Conservation (phyloP, 2,113 vertebrate genomes). For the Elaphurus davidianus region DNA sequence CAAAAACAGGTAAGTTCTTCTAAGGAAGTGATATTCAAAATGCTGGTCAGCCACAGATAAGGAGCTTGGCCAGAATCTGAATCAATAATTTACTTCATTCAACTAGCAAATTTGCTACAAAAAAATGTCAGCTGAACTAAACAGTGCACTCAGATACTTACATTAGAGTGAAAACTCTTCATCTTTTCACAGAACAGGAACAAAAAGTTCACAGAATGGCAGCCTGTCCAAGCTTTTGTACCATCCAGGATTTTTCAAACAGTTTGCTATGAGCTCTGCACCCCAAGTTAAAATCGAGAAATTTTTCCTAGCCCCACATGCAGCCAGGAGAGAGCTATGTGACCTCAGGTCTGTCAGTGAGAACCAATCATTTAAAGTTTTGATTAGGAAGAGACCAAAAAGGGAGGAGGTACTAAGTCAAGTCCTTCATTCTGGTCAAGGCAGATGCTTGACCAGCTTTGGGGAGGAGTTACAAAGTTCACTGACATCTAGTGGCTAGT, state of each 20-base stretch:
- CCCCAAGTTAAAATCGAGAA: background rate
- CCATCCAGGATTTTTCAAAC: background rate
- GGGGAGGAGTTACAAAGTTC: background rate
- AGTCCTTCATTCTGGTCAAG: background rate
- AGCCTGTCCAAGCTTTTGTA: background rate
- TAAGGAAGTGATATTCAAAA: background rate
- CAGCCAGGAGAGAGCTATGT: background rate
- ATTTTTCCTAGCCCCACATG: background rate
- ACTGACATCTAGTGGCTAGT: constrained; percentile 4
- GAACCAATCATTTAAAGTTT: background rate
- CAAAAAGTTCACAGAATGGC: background rate
- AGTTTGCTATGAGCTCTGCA: background rate
- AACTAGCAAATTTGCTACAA: background rate
- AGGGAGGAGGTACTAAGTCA: background rate
- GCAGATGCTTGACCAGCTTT: background rate
- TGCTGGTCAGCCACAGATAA: background rate
- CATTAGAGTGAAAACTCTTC: background rate
- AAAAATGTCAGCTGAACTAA: background rate
- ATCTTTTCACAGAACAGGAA: background rate
- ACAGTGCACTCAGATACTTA: background rate
- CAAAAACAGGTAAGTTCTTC: background rate
- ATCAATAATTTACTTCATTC: background rate
- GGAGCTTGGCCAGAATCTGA: background rate
- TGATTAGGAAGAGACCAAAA: background rate
- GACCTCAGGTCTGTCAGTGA: background rate